These are phyloP conservation scores for Trinorchestia longiramus DNA, from an alignment of 1,140 invertebrate species.

Conservation along the genomic window DNA sequence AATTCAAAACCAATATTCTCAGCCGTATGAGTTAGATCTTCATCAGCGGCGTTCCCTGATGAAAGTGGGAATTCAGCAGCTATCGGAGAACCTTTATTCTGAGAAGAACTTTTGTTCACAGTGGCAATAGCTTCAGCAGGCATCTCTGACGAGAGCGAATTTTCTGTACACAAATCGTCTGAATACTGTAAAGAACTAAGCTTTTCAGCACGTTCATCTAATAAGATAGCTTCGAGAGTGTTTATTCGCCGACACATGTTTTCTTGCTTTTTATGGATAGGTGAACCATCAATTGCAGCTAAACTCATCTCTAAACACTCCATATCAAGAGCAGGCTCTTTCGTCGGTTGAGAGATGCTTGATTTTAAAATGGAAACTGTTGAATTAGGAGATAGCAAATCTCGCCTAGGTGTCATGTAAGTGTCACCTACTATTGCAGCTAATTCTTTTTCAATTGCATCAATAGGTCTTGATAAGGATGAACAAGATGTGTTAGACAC, in stretches of 20 bases:
- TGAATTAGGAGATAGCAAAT: not conserved
- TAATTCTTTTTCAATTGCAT: constrained; percentile 30
- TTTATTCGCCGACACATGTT: not conserved
- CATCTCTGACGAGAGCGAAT: too few species aligned
- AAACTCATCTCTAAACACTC: not conserved
- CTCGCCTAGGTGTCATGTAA: constrained; percentile 11
- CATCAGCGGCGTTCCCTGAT: too few species aligned
- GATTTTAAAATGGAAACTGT: not conserved
- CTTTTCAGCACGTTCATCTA: not conserved
- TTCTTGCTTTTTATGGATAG: not conserved
- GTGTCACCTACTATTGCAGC: not conserved
- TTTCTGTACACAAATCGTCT: too few species aligned
- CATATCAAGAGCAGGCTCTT: not conserved
- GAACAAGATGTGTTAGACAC: too few species aligned
- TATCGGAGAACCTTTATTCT: too few species aligned
- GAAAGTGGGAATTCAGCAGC: too few species aligned
- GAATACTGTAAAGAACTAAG: too few species aligned
- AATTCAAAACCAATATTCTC: not conserved
- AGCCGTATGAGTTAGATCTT: too few species aligned
- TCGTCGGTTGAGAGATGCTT: not conserved
- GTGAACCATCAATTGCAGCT: constrained; percentile 6
- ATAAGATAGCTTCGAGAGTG: not conserved
- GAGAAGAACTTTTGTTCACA: too few species aligned
- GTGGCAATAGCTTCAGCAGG: too few species aligned
- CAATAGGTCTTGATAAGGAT: not conserved